Evolutionary conservation across 2,797 vertebrate genomes (phyloP), one percentile per base, ranked within the genome.

Genomic region (Gobionotothen gibberifrons): DNA sequence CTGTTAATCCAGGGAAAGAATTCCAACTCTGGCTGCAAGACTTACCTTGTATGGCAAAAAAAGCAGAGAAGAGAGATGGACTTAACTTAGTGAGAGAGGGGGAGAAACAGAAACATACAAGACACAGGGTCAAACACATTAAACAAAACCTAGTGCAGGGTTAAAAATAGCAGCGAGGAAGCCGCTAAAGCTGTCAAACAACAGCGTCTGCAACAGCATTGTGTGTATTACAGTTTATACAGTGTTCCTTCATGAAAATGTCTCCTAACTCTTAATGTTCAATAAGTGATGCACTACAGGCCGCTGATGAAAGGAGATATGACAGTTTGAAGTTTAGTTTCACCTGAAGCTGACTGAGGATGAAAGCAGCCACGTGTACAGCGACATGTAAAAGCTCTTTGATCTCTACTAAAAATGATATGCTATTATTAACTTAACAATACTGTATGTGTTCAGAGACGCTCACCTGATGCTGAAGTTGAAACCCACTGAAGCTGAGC

Each of bases 1-100:
- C 82, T 79, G 82, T 90, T 90, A 92, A 92, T 92, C 85, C 84
- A 52, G 39, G 58, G 75, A 82, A 93, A 90, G 77, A 92, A 92
- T 91, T 88, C 81, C 36, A 76, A 82, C 85, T 89, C 86, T 89
- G 81, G 81, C 66, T 78, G 82, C 79, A 47, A 79, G 61, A 61
- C 82, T 86, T 87, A 72, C 92, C 91, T 90, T 93, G 82, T 93
- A 93, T 88, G 91, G 92, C 57, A 72, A 61, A 65, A 69, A 36
- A 68, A 56, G 73, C 69, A 77, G 29, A 19, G 60, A 42, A 52
- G 58, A 62, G 32, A 78, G 67, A 62, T 29, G n/a, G 67, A 29
- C 13, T 62, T 43, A 9, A 36, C 22, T 67, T 57, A 68, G 43
- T 3, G 17, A 40, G 40, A 60, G 43, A 66, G 9, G 39, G 53